Evolutionary conservation across 2,113 vertebrate species (phyloP).

Genomic region (Actinemys pallida): DNA sequence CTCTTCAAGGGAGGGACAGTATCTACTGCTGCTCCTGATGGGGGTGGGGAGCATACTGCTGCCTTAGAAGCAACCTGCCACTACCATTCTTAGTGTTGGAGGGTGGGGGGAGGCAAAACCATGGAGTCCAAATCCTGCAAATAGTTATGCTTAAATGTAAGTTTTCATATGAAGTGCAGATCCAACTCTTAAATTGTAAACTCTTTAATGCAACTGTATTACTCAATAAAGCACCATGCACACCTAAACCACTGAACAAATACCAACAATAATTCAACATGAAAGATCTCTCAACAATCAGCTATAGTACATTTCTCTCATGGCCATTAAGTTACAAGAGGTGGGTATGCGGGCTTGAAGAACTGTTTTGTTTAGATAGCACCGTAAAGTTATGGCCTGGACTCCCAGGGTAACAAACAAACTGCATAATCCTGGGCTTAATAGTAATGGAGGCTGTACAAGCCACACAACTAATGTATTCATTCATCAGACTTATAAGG

Average conservation of each 20-base stretch:
- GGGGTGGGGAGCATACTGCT: not conserved
- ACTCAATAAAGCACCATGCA: not conserved
- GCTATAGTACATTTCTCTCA: not conserved
- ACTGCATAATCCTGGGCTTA: not conserved
- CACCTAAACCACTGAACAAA: not conserved
- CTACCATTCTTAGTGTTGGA: not conserved
- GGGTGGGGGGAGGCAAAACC: not conserved
- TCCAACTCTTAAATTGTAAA: not conserved
- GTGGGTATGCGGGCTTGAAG: not conserved
- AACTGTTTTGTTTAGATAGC: not conserved
- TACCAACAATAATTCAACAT: not conserved
- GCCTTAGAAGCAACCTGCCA: not conserved
- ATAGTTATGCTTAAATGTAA: not conserved
- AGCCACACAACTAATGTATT: not conserved
- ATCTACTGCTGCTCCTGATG: no score
- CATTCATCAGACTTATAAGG: not conserved
- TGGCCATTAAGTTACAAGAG: not conserved
- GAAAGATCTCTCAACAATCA: not conserved
- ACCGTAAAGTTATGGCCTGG: not conserved
- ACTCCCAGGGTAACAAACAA: conserved; percentile 7
- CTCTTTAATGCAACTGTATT: not conserved
- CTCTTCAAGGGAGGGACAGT: no score
- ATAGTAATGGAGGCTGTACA: not conserved
- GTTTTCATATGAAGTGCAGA: not conserved
- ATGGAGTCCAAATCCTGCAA: fast-evolving